Conservation (phyloP, 1,140 invertebrate species). For the Caerostris darwini region DNA sequence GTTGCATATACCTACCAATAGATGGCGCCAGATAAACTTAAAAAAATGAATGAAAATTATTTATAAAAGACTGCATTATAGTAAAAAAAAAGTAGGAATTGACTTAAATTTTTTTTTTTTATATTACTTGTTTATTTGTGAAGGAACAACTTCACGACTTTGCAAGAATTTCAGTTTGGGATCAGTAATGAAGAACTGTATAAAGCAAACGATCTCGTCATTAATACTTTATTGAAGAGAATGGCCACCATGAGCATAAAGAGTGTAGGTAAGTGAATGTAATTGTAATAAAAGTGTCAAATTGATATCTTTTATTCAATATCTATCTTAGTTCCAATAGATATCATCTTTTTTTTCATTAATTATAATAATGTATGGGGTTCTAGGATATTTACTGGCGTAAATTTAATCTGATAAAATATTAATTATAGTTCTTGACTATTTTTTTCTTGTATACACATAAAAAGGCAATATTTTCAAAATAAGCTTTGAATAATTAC, state of each 20-base stretch:
- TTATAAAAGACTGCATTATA: too few species aligned
- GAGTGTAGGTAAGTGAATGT: background rate
- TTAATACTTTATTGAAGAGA: background rate
- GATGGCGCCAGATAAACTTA: too few species aligned
- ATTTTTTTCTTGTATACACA: too few species aligned
- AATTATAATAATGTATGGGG: background rate
- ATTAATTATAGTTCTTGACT: too few species aligned
- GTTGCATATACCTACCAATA: too few species aligned
- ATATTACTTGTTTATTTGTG: background rate
- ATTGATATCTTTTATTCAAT: background rate
- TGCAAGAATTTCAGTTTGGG: background rate
- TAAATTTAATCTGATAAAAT: background rate
- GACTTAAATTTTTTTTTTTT: too few species aligned
- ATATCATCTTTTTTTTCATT: background rate
- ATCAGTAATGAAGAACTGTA: background rate
- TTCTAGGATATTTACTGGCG: background rate
- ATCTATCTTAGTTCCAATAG: background rate
- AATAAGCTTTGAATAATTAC: too few species aligned
- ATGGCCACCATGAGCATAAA: background rate
- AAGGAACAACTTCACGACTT: background rate
- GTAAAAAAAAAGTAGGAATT: too few species aligned
- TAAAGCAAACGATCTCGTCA: background rate
- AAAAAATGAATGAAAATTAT: too few species aligned
- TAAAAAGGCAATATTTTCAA: too few species aligned
- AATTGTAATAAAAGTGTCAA: background rate